A percentile compares a stretch with the other conserved stretches of the same genome.
Evolutionary conservation across 2,888 invertebrate species (phyloP).

Genomic region (Colletes collaris): DNA sequence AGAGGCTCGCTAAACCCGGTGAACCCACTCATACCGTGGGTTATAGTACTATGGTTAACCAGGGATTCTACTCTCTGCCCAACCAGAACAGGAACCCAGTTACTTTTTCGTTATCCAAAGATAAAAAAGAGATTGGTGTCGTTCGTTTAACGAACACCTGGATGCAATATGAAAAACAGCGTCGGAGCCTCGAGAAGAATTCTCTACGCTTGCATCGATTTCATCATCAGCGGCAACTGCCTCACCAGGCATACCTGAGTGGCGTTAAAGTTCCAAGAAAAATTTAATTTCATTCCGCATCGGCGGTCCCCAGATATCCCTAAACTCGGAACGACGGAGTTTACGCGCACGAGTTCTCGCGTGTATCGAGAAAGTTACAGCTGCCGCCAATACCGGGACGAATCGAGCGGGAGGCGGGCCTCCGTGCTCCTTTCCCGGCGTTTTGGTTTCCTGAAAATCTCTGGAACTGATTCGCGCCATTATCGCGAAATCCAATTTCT

Average conservation of each 20-base stretch:
- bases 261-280: background rate
- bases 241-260: background rate
- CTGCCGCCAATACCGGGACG: conserved; percentile 42
- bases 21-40: too few relatives aligned
- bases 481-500: conserved; percentile 64
- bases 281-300: background rate
- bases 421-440: conserved; percentile 31
- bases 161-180: background rate
- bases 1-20: too few relatives aligned
- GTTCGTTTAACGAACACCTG: too few relatives aligned
- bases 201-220: background rate
- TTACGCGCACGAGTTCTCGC: conserved; percentile 5
- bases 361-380: conserved; percentile 50
- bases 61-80: too few relatives aligned
- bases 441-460: conserved; percentile 57
- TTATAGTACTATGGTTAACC: too few relatives aligned
- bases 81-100: too few relatives aligned
- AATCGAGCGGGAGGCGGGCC: conserved; percentile 27
- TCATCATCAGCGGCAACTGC: background rate
- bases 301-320: background rate
- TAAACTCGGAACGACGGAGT: conserved; percentile 10
- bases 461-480: conserved; percentile 58
- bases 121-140: too few relatives aligned
- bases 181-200: background rate
- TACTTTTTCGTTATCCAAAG: too few relatives aligned